These are phyloP conservation scores for Dioctria rufipes DNA, from an alignment of 2,888 invertebrate species.

Conservation along the genomic window DNA sequence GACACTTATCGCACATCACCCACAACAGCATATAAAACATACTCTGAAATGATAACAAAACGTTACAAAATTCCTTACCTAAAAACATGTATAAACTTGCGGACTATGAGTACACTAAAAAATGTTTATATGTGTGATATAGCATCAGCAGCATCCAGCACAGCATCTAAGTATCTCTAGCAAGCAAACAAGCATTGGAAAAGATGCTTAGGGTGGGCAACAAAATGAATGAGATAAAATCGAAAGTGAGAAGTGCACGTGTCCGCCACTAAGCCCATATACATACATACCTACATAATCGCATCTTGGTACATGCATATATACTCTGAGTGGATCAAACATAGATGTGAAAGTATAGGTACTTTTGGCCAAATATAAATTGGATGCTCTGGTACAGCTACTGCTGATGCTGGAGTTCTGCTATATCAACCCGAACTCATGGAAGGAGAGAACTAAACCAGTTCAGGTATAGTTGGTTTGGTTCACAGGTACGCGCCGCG, in stretches of 20 bases:
- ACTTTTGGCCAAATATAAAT: not conserved
- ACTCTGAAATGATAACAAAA: not conserved
- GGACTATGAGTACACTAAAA: not conserved
- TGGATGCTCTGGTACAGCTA: no score
- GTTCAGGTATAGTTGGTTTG: conserved; percentile 19
- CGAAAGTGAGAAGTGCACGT: conserved; percentile 27
- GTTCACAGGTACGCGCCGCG: not conserved
- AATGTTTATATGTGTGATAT: not conserved
- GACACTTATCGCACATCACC: conserved; percentile 16
- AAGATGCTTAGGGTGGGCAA: not conserved
- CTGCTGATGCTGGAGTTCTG: not conserved
- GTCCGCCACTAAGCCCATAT: not conserved
- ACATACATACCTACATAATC: not conserved
- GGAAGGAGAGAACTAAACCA: conserved; percentile 50
- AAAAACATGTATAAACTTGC: not conserved
- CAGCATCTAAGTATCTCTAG: not conserved
- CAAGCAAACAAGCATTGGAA: no score
- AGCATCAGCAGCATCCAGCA: not conserved
- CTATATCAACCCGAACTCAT: conserved; percentile 5
- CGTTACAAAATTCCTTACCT: no score
- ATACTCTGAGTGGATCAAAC: not conserved
- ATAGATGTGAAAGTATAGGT: not conserved
- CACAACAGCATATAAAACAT: conserved; percentile 21
- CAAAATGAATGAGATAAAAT: not conserved
- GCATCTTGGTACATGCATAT: no score